Percentiles rank a stretch among this genome's conserved stretches.
Conservation (phyloP, 2,113 vertebrate species). For the Austrofundulus limnaeus region DNA sequence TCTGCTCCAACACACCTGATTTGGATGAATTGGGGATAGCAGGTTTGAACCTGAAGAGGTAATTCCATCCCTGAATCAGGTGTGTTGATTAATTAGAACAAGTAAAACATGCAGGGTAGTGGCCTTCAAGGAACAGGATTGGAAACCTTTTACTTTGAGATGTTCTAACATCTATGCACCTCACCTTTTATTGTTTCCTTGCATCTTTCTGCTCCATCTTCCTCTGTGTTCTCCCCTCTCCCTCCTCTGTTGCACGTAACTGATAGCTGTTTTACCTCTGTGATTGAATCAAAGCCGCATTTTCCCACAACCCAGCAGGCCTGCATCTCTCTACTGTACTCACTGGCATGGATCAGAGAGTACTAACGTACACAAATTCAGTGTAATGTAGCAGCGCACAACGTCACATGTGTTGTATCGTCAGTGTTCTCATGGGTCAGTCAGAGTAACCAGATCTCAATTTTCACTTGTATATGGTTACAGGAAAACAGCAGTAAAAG, state of each 20-base stretch:
- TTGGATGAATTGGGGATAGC: too few species aligned
- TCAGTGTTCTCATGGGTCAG: constrained; percentile 36
- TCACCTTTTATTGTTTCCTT: not conserved
- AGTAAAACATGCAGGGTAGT: too few species aligned
- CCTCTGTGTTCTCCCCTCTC: constrained; percentile 1
- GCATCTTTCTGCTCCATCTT: constrained; percentile 4
- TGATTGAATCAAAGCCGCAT: constrained; percentile 69
- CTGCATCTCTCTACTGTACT: constrained; percentile 3
- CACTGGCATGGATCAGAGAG: constrained; percentile 6
- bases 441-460: constrained; percentile 52
- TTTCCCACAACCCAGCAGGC: constrained; percentile 40
- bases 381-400: constrained; percentile 16
- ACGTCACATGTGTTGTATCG: constrained; percentile 34
- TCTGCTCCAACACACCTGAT: too few species aligned
- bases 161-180: not conserved
- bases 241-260: constrained; percentile 52
- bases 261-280: constrained; percentile 60
- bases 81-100: too few species aligned
- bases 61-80: too few species aligned
- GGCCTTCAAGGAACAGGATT: too few species aligned
- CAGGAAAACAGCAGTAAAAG: constrained; percentile 67
- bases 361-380: constrained; percentile 3
- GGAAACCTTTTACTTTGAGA: not conserved
- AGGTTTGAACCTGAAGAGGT: too few species aligned
- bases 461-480: constrained; percentile 57